A percentile compares a stretch with the other conserved stretches of the same genome.
These are phyloP conservation scores for Prosapia bicincta DNA, from an alignment of 2,888 invertebrate species.

Conservation along the genomic window DNA sequence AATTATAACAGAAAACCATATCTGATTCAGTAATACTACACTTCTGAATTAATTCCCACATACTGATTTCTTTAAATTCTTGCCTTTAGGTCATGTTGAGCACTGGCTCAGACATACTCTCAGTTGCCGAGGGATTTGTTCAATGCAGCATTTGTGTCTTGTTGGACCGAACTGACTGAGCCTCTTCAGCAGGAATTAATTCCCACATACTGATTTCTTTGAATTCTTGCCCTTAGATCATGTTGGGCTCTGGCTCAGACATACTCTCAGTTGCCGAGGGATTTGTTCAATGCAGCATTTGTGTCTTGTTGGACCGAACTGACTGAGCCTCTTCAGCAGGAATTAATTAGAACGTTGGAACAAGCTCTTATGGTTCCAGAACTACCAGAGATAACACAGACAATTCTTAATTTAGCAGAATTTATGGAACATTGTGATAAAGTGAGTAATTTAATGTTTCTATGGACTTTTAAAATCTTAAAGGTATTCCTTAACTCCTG, in stretches of 20 bases:
- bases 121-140: constrained; percentile 95
- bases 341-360: constrained; percentile 80
- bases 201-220: no score
- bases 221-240: no score
- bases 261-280: constrained; percentile 91
- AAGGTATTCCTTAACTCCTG: no score
- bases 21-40: no score
- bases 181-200: constrained; percentile 79
- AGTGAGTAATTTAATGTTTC: constrained; percentile 36
- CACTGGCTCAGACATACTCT: constrained; percentile 89
- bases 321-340: constrained; percentile 71
- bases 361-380: constrained; percentile 90
- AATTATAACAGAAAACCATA: no score
- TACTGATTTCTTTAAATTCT: no score
- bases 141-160: constrained; percentile 98
- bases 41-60: no score
- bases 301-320: constrained; percentile 99
- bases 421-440: constrained; percentile 99
- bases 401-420: constrained; percentile 94
- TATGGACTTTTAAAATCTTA: no score
- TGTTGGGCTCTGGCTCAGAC: constrained; percentile 91
- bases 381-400: constrained; percentile 93
- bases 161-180: constrained; percentile 93
- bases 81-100: constrained; percentile 82
- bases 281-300: constrained; percentile 97